phyloP scores from a whole-genome alignment of 2,113 vertebrate genomes.

The Mus pahari region DNA sequence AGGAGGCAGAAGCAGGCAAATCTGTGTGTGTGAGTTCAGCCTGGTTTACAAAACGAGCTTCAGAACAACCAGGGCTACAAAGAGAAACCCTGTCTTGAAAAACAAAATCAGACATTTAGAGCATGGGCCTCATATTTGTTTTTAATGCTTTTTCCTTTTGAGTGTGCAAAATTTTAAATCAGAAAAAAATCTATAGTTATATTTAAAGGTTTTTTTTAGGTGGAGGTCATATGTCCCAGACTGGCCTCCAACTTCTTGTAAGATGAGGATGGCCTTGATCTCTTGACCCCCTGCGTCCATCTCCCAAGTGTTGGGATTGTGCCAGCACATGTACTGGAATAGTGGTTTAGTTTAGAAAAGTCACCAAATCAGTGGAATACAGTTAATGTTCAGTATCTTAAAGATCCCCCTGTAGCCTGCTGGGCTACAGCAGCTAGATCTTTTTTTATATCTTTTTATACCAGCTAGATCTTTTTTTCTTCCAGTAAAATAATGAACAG shows the following conservation, averaged over 20 bases:
- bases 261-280: not conserved
- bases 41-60: not conserved
- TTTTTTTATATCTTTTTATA: conserved; percentile 46
- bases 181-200: conserved; percentile 12
- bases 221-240: not conserved
- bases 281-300: not conserved
- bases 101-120: conserved; percentile 44
- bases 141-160: conserved; percentile 46
- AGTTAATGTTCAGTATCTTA: conserved; percentile 32
- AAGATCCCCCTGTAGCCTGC: conserved; percentile 50
- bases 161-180: not conserved
- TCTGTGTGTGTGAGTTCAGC: not conserved
- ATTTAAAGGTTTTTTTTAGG: not conserved
- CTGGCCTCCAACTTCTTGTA: not conserved
- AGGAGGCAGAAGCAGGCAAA: not conserved
- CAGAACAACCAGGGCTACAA: not conserved
- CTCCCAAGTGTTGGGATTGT: not conserved
- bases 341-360: conserved; percentile 45
- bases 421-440: conserved; percentile 24
- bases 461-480: conserved; percentile 22
- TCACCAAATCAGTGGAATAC: conserved; percentile 10
- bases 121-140: conserved; percentile 26
- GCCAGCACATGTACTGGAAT: not conserved
- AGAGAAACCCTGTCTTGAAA: not conserved
- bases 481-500: conserved; percentile 29